Base-by-base conservation (phyloP, 2,888 invertebrate genomes). In the Clusia tigrina region DNA sequence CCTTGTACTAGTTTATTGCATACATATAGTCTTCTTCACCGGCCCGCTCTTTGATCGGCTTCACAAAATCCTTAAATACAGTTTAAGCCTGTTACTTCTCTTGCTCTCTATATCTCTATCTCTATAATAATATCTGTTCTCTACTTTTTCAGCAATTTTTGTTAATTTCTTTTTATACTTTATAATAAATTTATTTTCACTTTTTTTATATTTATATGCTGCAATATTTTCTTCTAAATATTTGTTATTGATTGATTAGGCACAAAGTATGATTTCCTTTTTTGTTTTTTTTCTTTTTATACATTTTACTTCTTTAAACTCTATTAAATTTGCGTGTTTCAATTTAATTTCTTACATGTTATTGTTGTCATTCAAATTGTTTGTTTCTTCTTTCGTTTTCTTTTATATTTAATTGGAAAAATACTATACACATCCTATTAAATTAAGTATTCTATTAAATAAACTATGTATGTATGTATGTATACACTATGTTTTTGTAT, bases 211-310 rank as follows among this genome's bases (percentile, higher is more conserved):
- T 42, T 57, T 38, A 60, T 56, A 64, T 37, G 32, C 51, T 42
- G 53, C 17, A 46, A n/a, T n/a, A n/a, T 55, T 25, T 73, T 65
- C 60, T 26, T 69, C 62, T 68, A 65, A 70, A 74, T 71, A 67
- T 69, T 66, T 67, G 66, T 65, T 79, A 68, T 69, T 70, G 71
- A 68, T 74, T 74, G 80, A 73, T 81, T 81, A 81, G 81, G 81
- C 82, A 81, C 82, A 79, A 81, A 78, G 81, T 74, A 75, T 70
- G 67, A 68, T 70, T 71, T 71, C 61, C 63, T 67, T 61, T 68
- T 60, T 56, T 67, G 65, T 65, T 67, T 60, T 63, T 64, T 64
- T 60, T 61, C 42, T 52, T 38, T 46, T 62, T 25, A 25, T 22
- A 53, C 25, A 22, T 48, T 67, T 68, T 70, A 69, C 63, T 51